Conservation (phyloP, 2,888 invertebrate species). For the Mesorhabditis spiculigera region DNA sequence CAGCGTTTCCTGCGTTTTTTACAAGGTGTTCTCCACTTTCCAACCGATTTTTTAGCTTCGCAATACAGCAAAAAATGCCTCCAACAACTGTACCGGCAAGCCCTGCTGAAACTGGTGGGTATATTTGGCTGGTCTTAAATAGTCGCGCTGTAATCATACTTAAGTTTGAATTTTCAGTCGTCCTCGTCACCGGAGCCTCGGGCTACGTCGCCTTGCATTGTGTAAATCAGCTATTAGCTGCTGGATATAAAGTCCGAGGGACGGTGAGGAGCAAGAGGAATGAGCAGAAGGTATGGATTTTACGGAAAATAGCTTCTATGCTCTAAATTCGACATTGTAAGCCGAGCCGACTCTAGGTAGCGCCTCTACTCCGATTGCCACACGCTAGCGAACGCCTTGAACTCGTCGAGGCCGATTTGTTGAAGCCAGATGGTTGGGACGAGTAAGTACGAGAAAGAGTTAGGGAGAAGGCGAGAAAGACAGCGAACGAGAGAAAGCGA, state of each 20-base stretch:
- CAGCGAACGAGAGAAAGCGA: no score
- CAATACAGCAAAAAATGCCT: no score
- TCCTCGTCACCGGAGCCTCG: constrained; percentile 64
- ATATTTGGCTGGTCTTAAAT: not conserved
- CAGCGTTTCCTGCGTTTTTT: no score
- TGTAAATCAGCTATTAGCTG: constrained; percentile 61
- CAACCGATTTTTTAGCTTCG: no score
- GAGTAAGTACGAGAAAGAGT: constrained; percentile 34
- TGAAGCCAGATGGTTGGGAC: constrained; percentile 59
- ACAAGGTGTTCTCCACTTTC: no score
- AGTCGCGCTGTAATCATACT: constrained; percentile 25
- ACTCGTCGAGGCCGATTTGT: constrained; percentile 63
- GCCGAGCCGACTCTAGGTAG: constrained; percentile 13
- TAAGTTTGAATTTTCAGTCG: constrained; percentile 29
- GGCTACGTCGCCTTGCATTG: constrained; percentile 64
- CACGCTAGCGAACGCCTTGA: constrained; percentile 61
- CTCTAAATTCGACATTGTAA: no score
- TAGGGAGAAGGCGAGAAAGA: not conserved
- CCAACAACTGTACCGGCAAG: no score
- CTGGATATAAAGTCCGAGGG: constrained; percentile 62
- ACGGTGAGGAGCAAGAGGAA: constrained; percentile 59
- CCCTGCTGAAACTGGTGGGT: no score
- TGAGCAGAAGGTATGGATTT: constrained; percentile 36
- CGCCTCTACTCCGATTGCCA: constrained; percentile 39
- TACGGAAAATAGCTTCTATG: no score